Conservation (phyloP, 2,888 invertebrate genomes). For the Papilio gigon region DNA sequence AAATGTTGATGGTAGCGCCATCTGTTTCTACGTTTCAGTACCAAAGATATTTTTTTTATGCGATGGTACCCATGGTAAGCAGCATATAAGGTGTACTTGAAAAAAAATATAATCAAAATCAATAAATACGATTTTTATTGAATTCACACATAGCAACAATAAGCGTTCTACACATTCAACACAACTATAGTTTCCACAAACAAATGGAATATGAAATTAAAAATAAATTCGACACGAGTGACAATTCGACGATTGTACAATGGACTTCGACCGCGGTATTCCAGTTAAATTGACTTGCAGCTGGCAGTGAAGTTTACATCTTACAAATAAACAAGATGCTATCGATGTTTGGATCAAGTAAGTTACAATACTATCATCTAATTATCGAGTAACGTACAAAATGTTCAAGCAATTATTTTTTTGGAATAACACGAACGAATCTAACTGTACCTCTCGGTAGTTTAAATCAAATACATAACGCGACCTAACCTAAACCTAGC, state of each 20-base stretch:
- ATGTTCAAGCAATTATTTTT: too few species aligned
- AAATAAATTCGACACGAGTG: slow-evolving; percentile 21
- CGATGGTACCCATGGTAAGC: too few species aligned
- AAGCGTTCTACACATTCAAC: slow-evolving; percentile 15
- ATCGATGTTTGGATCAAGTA: too few species aligned
- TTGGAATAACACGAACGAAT: background rate
- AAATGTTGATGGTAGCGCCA: too few species aligned
- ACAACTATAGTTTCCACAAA: slow-evolving; percentile 19
- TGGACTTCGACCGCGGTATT: background rate
- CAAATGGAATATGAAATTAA: slow-evolving; percentile 13
- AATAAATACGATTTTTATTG: slow-evolving; percentile 26
- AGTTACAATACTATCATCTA: too few species aligned
- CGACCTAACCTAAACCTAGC: slow-evolving; percentile 49
- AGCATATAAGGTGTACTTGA: slow-evolving; percentile 32
- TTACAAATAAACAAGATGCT: background rate
- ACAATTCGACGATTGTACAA: slow-evolving; percentile 11
- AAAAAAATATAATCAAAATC: slow-evolving; percentile 1
- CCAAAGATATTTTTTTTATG: too few species aligned
- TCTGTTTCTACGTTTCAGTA: too few species aligned
- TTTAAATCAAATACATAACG: slow-evolving; percentile 19
- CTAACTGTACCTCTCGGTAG: slow-evolving; percentile 19
- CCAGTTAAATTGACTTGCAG: background rate
- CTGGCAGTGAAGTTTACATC: background rate
- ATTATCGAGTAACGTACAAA: too few species aligned
- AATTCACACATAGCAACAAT: slow-evolving; percentile 18